phyloP scores from a whole-genome alignment of 2,113 vertebrate species.

The Atractosteus spatula region DNA sequence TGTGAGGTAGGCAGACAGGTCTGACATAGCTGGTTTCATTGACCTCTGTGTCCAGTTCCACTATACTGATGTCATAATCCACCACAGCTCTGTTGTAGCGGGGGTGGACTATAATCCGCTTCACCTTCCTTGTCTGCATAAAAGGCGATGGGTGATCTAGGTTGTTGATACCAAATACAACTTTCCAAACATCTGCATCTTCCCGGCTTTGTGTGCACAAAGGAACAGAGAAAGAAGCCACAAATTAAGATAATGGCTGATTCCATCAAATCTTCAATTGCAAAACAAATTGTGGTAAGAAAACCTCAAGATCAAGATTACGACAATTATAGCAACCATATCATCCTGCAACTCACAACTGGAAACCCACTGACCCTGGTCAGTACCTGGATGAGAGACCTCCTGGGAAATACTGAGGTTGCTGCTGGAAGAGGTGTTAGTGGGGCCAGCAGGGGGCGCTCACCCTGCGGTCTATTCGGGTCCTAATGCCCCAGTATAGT shows the following conservation, averaged over 20 bases:
- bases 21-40: constrained; percentile 77
- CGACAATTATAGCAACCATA: no score
- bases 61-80: constrained; percentile 93
- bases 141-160: constrained; percentile 82
- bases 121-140: constrained; percentile 79
- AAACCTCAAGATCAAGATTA: no score
- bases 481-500: no score
- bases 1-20: constrained; percentile 81
- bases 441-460: no score
- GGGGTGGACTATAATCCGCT: constrained; percentile 83
- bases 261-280: no score
- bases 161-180: constrained; percentile 88
- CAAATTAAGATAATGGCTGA: neutral
- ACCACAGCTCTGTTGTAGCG: constrained; percentile 88
- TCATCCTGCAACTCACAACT: no score
- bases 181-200: constrained; percentile 82
- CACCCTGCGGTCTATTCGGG: no score
- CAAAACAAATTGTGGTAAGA: no score
- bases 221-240: neutral
- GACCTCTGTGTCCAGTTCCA: constrained; percentile 78
- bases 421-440: no score
- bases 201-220: constrained; percentile 67
- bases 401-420: no score
- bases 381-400: no score
- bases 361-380: no score